Conservation (phyloP, 2,888 invertebrate genomes). For the Saturnia japonica region DNA sequence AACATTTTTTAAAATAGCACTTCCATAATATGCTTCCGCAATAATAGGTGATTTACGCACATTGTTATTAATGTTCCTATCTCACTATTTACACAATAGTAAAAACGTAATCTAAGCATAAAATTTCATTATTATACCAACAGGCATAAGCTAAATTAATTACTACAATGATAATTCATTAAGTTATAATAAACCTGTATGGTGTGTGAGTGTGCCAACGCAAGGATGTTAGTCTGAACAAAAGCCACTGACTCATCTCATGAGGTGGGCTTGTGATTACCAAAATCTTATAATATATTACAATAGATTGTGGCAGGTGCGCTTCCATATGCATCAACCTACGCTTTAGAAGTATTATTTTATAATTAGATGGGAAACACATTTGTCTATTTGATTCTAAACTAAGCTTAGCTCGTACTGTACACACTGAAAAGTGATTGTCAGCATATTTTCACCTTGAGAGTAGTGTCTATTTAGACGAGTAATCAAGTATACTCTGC, state of each 20-base stretch:
- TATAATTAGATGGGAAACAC: neutral
- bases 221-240: slow-evolving; percentile 25
- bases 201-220: slow-evolving; percentile 36
- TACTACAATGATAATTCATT: slow-evolving; percentile 17
- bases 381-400: neutral
- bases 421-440: neutral
- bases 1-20: neutral
- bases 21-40: neutral
- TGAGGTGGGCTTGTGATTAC: slow-evolving; percentile 30
- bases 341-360: neutral
- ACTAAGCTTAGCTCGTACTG: neutral
- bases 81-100: neutral
- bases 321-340: slow-evolving; percentile 17
- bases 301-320: slow-evolving; percentile 32
- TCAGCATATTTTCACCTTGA: neutral
- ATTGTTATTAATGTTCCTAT: neutral
- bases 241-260: slow-evolving; percentile 35
- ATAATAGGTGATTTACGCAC: neutral
- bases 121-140: neutral
- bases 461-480: neutral
- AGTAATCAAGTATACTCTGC: neutral
- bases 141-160: neutral
- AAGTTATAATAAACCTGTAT: slow-evolving; percentile 20
- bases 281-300: slow-evolving; percentile 34
- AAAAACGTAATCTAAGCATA: neutral